Base-by-base conservation (phyloP, 1,140 invertebrate genomes). In the Spodoptera litura region DNA sequence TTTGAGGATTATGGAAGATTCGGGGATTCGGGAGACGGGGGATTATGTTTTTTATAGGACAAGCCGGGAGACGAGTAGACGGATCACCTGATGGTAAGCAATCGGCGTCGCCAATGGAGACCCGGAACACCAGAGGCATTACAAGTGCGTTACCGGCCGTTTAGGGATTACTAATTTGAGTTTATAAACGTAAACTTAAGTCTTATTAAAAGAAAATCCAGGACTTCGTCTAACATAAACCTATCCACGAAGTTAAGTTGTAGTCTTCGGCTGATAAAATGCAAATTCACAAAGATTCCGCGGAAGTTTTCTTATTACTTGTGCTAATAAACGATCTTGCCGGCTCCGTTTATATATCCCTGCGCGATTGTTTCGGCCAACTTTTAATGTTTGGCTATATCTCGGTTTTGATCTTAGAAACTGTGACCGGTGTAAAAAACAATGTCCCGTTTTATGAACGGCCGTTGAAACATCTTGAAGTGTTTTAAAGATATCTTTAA, bases 221-320 rank as follows among this genome's bases (percentile, higher is more conserved):
- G 0, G 4, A 56, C 8, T 74, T 25, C 73, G 20, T 83, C 58
- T 61, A 25, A 81, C 78, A 79, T 83, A 80, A 58, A 44, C 20
- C 83, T 84, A 62, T 87, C 86, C 87, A 55, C 79, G 72, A 78
- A 91, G 83, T 77, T 87, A 90, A 91, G 90, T 93, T 91, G 87
- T 91, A 87, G 91, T 89, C 89, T 89, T 86, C 81, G 82, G 83
- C 89, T 88, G 89, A 92, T 93, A 92, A 93, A 91, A 93, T 93
- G 91, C 89, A 93, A 93, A 93, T 93, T 90, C 81, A 70, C 84
- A 71, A 87, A 89, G 88, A 93, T 93, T 93, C 86, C 82, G 86
- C 91, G 85, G 85, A 91, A 92, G 89, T 92, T 93, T 92, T 92
- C 88, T 93, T 93, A 93, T 92, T 92, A 91, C 89, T 84, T 78